phyloP scores from a whole-genome alignment of 2,113 vertebrate genomes.

The Dicrurus megarhynchus region DNA sequence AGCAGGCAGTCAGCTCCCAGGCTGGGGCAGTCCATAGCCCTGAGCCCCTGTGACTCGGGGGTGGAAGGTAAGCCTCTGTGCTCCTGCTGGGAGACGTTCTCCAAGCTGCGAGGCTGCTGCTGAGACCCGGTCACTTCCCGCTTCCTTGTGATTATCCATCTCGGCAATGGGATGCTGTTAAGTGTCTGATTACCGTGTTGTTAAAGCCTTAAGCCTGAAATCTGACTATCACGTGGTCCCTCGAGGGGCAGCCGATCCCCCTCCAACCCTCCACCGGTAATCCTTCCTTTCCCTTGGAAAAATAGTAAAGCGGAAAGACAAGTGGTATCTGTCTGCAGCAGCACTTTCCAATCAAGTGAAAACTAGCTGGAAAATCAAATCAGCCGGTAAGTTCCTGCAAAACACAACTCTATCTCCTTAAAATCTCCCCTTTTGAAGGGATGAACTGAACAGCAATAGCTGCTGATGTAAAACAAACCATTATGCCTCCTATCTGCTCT shows the following conservation, averaged over 20 bases:
- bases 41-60: background rate
- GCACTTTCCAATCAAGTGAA: slow-evolving; percentile 48
- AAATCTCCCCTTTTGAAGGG: slow-evolving; percentile 39
- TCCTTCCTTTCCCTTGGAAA: background rate
- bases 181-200: slow-evolving; percentile 44
- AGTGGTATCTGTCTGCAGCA: slow-evolving; percentile 30
- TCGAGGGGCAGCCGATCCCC: background rate
- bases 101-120: background rate
- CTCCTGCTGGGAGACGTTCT: background rate
- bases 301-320: slow-evolving; percentile 16
- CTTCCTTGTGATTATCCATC: slow-evolving; percentile 39
- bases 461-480: slow-evolving; percentile 62
- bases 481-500: slow-evolving; percentile 40
- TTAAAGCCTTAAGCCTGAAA: slow-evolving; percentile 53
- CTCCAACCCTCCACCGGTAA: background rate
- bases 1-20: background rate
- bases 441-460: slow-evolving; percentile 35
- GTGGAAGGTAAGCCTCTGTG: background rate
- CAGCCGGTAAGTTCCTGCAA: slow-evolving; percentile 30
- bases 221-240: background rate
- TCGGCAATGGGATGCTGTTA: background rate
- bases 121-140: background rate
- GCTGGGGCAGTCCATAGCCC: background rate
- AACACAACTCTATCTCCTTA: slow-evolving; percentile 53
- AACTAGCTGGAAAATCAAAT: slow-evolving; percentile 59